Base-by-base conservation (phyloP, 2,113 vertebrate genomes). In the Pelecanoides urinatrix region DNA sequence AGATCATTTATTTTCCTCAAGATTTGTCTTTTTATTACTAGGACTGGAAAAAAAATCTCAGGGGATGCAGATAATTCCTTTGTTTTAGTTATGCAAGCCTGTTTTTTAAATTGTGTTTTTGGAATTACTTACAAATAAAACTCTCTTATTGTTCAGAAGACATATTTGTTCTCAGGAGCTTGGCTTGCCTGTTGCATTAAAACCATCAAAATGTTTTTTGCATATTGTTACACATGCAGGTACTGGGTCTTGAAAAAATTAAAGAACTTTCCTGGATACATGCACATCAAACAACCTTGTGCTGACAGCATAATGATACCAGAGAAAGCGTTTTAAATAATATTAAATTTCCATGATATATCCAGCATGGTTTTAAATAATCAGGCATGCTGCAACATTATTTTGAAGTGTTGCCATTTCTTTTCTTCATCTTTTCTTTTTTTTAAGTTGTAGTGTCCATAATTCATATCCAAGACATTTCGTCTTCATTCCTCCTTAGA, bases 241-340 rank as follows among this genome's bases (percentile, higher is more conserved):
- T 78, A 29, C n/a, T 19, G 50, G 29, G 23, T 91, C 78, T 44
- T 79, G 62, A 92, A 95, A 96, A 96, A 71, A 38, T 23, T 94
- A 81, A 91, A 87, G 53, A 75, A 75, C 71, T 42, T 53, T 34
- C 55, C 66, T 86, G 58, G 63, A 86, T 63, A 40, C 49, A 75
- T 75, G 63, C 45, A 78, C 45, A 94, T 72, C 58, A 86, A 95
- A 86, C 75, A 97, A 61, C 71, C 65, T 95, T 97, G 83, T 91
- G n/a, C 40, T 95, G 83, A 93, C 74, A 97, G 38, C 47, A 68
- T 92, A 97, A 94, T 96, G 87, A 81, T 81, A 91, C 26, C 45
- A 73, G 32, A 86, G 74, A 76, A 95, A 89, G 59, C 79, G 94
- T 97, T 71, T 96, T 83, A 97, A 95, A 96, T 97, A 96, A 92